These are phyloP conservation scores for Lycocerus yunnanus DNA, from an alignment of 2,888 invertebrate species.

Conservation along the genomic window DNA sequence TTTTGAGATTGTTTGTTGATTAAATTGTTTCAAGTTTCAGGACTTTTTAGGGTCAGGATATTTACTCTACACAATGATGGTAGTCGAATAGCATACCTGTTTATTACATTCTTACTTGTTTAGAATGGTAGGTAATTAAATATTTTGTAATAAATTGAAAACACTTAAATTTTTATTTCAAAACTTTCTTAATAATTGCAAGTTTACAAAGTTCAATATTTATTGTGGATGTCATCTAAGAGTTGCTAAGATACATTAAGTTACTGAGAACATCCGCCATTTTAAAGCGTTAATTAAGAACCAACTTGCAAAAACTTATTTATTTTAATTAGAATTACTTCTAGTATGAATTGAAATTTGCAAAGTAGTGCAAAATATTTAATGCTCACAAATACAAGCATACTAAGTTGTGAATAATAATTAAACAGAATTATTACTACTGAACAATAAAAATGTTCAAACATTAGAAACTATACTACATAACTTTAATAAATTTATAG, in stretches of 20 bases:
- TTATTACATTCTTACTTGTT: background rate
- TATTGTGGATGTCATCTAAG: background rate
- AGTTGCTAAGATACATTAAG: background rate
- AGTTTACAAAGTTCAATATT: background rate
- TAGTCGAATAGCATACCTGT: background rate
- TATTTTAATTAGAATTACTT: too few relatives aligned
- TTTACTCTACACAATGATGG: background rate
- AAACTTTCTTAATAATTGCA: background rate
- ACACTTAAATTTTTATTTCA: background rate
- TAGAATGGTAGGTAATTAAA: too few relatives aligned
- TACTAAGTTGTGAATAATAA: too few relatives aligned
- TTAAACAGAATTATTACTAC: too few relatives aligned
- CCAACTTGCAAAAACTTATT: background rate
- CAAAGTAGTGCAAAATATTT: too few relatives aligned
- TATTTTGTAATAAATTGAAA: too few relatives aligned
- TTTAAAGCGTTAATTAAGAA: background rate
- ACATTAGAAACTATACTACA: too few relatives aligned
- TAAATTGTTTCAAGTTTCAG: background rate
- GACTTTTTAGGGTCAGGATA: background rate
- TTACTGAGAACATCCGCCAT: too few relatives aligned
- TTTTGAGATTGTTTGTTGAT: background rate
- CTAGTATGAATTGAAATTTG: background rate
- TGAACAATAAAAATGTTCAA: too few relatives aligned
- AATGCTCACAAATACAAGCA: too few relatives aligned
- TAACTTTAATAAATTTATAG: too few relatives aligned